Conservation (phyloP, 1,140 invertebrate species). For the Heliothis virescens region DNA sequence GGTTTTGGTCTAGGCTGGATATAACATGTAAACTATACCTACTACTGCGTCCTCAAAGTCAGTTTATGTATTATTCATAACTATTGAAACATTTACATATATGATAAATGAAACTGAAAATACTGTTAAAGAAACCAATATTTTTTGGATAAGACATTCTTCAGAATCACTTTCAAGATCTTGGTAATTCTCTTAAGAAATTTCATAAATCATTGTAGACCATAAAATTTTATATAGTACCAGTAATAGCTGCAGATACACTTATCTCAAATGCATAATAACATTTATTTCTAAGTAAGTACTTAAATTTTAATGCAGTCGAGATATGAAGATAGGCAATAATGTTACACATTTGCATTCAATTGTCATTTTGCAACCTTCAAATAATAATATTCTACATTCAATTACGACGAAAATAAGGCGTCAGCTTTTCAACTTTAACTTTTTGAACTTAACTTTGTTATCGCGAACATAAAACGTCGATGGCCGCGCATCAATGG, state of each 20-base stretch:
- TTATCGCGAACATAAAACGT: slow-evolving; percentile 31
- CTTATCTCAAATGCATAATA: slow-evolving; percentile 25
- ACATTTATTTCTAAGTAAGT: slow-evolving; percentile 11
- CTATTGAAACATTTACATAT: too few species aligned
- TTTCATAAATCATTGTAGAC: slow-evolving; percentile 5
- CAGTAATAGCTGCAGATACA: not conserved
- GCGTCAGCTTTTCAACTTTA: not conserved
- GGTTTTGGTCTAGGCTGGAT: not conserved
- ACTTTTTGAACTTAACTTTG: slow-evolving; percentile 27
- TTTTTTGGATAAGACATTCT: too few species aligned
- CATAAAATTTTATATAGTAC: not conserved
- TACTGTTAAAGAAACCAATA: too few species aligned
- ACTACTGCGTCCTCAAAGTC: too few species aligned
- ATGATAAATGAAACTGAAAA: too few species aligned
- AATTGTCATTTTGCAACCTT: not conserved
- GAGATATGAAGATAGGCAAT: slow-evolving; percentile 5
- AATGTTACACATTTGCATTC: not conserved
- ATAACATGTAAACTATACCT: too few species aligned
- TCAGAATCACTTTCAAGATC: not conserved
- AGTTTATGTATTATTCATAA: too few species aligned
- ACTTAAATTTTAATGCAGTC: slow-evolving; percentile 6
- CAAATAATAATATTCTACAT: too few species aligned
- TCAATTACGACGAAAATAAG: too few species aligned
- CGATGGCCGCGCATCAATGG: slow-evolving; percentile 17
- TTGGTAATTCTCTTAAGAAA: not conserved